A percentile compares a stretch with the other conserved stretches of the same genome.
Evolutionary conservation across 1,140 invertebrate genomes (phyloP).

Genomic region (Cotesia typhae): DNA sequence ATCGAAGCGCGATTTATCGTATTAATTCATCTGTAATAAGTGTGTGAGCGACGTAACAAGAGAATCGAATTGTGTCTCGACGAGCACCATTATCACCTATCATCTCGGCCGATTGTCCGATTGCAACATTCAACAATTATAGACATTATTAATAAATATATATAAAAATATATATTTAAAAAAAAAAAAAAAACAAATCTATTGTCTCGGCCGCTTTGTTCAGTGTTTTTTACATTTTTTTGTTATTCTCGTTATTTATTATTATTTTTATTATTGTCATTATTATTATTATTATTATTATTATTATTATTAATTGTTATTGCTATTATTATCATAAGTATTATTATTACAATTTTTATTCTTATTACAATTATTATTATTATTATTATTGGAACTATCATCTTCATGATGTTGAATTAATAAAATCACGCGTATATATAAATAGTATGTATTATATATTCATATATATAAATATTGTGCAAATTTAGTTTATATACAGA

Average conservation of each 20-base stretch:
- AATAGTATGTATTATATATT: background rate
- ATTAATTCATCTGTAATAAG: background rate
- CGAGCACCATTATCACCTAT: conserved; percentile 17
- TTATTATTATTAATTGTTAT: conserved; percentile 28
- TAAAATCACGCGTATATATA: conserved; percentile 8
- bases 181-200: background rate
- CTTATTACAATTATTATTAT: background rate
- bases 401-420: background rate
- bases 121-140: background rate
- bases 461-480: background rate
- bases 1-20: conserved; percentile 1
- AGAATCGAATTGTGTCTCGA: conserved; percentile 15
- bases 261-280: conserved; percentile 30
- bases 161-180: background rate
- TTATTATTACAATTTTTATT: background rate
- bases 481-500: background rate
- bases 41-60: conserved; percentile 6
- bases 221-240: conserved; percentile 29
- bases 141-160: background rate
- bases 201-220: conserved; percentile 14
- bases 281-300: conserved; percentile 26
- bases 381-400: conserved; percentile 1
- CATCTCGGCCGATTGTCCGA: conserved; percentile 22
- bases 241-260: conserved; percentile 27
- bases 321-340: conserved; percentile 24